Base-by-base conservation (phyloP, 2,113 vertebrate genomes). In the Rostratula benghalensis region DNA sequence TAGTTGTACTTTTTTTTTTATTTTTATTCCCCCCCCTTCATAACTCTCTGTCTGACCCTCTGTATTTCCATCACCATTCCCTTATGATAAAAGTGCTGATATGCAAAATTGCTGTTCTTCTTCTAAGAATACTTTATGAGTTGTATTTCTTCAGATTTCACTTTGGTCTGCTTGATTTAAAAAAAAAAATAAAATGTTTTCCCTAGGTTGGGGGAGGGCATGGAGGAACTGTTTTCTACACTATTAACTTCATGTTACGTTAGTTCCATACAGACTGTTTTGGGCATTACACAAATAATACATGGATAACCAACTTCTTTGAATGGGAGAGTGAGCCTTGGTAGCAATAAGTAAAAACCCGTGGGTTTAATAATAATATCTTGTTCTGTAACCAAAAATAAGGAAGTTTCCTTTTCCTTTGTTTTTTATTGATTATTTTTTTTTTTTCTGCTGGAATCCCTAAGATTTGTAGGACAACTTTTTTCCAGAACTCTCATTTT, bases 1-100 rank as follows among this genome's bases (percentile, higher is more conserved):
- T 88, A 93, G 79, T 93, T 97, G 89, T 91, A 92, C 95, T 89
- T 97, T 92, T 75, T 54, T 54, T 30, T 54, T 54, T 53, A 30
- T 51, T 51, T 53, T 16, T 53, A 28, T 25, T 0, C 1, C 2
- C 41, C 13, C 25, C 14, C 22, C 39, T 8, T 65, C 75, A 71
- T 91, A 95, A 86, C 87, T 97, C 64, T 25, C 67, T 54, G 61
- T 53, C 37, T 93, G 43, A 67, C 89, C 50, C 51, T 31, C 71
- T 2, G 13, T 13, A 5, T 71, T 89, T 61, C 63, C 35, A 45
- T 35, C n/a, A 35, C 54, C 50, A 1, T 45, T 56, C 93, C 56
- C 45, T 95, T 86, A 83, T 46, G 63, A 37, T 71, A 76, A 83
- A 96, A 94, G 20, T 60, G 88, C 56, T 67, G 76, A 56, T 90